These are phyloP conservation scores for Glossophaga mutica DNA, from an alignment of 2,797 vertebrate genomes.

Conservation along the genomic window DNA sequence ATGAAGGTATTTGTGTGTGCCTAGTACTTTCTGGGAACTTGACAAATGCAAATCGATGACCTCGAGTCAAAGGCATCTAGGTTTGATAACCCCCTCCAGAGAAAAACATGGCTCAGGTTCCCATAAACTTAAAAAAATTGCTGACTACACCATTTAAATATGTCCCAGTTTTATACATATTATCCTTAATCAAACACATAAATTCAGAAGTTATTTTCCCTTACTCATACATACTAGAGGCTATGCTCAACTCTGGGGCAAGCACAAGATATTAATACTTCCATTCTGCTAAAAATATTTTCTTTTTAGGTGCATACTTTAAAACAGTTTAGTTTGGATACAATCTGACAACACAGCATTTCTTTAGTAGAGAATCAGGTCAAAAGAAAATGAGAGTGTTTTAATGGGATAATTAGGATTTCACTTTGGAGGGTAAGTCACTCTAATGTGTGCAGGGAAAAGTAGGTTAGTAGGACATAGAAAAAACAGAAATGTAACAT, in stretches of 20 bases:
- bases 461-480: background rate
- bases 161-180: background rate
- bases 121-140: background rate
- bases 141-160: conserved; percentile 26
- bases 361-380: conserved; percentile 20
- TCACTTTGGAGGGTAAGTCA: conserved; percentile 35
- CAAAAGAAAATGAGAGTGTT: conserved; percentile 38
- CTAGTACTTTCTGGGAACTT: background rate
- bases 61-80: background rate
- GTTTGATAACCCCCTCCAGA: background rate
- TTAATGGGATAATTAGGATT: conserved; percentile 33
- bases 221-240: conserved; percentile 32
- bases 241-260: background rate
- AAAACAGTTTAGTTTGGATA: conserved; percentile 38
- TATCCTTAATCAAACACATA: background rate
- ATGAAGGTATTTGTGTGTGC: background rate
- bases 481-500: background rate
- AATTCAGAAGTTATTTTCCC: conserved; percentile 44
- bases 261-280: conserved; percentile 5
- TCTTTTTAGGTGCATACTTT: background rate
- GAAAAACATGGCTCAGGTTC: background rate
- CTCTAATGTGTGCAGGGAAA: conserved; percentile 34
- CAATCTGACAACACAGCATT: background rate
- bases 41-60: background rate
- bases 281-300: conserved; percentile 16